Evolutionary conservation across 2,797 vertebrate genomes (phyloP), one percentile per base, ranked within the genome.

Genomic region (Halcyon leucocephala): DNA sequence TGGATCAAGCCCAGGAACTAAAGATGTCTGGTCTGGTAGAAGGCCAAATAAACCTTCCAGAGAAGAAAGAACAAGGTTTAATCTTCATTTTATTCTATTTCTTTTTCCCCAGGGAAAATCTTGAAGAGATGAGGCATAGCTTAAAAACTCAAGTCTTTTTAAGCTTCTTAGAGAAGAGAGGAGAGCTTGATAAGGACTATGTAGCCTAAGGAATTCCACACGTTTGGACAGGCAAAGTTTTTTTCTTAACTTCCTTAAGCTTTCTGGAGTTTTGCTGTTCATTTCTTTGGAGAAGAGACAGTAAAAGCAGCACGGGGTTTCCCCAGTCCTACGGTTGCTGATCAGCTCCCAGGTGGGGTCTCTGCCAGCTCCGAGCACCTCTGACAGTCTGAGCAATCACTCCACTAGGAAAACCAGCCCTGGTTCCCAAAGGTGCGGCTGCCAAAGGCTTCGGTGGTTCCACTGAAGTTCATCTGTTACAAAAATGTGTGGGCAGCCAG

Each of bases 11-110:
- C 71, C 78, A 67, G 78, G 71, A 95, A 91, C 86, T 92, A 94
- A 95, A 95, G 87, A 95, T 67, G 61, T 92, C 65, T 90, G 86
- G 48, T 67, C 89, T 97, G 95, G 95, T 95, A 86, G 57, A 85
- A 91, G 46, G 82, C 87, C 95, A 97, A 95, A 82, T 5, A 89
- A 96, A 64, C 61, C 71, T 92, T 97, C 93, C 84, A 88, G 19
- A 96, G 66, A 96, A 76, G 66, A 94, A 90, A 93, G 66, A 94
- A 74, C 18, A 42, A 10, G 5, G 14, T 82, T 61, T 89, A 90
- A 90, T 89, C 93, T 86, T 77, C 10, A 72, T 93, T 88, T 76
- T 82, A 39, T 90, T 93, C 80, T 35, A n/a, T 17, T 83, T 20
- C 18, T 74, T 94, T 96, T 95, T 71, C 51, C 51, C 54, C 39